Percentiles rank a stretch among this genome's conserved stretches.
Evolutionary conservation across 2,113 vertebrate genomes (phyloP).

Genomic region (Apteryx owenii): DNA sequence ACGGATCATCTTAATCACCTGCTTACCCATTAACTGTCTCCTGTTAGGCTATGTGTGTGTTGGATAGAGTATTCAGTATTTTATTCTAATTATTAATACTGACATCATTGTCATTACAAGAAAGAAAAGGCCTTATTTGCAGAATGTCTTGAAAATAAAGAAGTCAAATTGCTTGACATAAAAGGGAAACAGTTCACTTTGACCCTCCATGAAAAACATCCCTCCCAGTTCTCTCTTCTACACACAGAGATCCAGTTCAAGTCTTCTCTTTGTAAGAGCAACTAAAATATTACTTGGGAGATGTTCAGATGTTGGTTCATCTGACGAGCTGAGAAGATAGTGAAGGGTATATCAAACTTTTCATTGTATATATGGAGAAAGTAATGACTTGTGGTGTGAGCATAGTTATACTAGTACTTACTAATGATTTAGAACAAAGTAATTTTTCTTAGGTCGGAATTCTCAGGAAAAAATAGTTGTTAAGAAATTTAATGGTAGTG

Average conservation of each 20-base stretch:
- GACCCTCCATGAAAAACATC: background rate
- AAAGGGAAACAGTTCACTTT: background rate
- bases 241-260: rapidly evolving
- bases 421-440: background rate
- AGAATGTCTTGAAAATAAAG: background rate
- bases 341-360: background rate
- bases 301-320: background rate
- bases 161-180: background rate
- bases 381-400: background rate
- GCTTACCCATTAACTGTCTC: background rate
- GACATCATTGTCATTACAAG: too few species aligned
- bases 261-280: too few species aligned
- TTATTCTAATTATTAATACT: too few species aligned
- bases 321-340: background rate
- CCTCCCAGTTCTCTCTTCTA: too few species aligned
- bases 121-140: background rate
- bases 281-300: background rate
- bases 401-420: background rate
- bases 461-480: background rate
- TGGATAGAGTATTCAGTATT: too few species aligned
- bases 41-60: rapidly evolving
- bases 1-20: rapidly evolving
- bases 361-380: background rate
- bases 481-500: background rate
- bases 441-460: background rate